phyloP scores from a whole-genome alignment of 2,797 vertebrate species.

The Sparidentex hasta region DNA sequence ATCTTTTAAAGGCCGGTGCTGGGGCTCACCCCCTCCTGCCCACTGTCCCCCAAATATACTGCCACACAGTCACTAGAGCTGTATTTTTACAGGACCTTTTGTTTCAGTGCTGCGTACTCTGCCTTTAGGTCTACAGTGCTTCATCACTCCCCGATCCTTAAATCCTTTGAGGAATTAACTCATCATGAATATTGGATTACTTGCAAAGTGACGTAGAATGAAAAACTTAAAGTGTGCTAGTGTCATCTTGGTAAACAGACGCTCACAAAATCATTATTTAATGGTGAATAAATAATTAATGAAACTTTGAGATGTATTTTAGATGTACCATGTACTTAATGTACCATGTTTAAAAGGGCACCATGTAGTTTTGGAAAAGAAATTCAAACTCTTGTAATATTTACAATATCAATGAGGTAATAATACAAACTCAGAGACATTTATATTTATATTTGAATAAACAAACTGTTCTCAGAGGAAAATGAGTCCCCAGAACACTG shows the following conservation, averaged over 20 bases:
- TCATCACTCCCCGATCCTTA: conserved; percentile 50
- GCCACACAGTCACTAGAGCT: conserved; percentile 79
- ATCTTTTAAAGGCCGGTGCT: conserved; percentile 79
- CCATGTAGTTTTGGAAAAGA: too few relatives aligned
- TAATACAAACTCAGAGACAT: too few relatives aligned
- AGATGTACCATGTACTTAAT: conserved; percentile 1
- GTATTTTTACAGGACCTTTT: conserved; percentile 80
- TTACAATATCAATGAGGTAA: too few relatives aligned
- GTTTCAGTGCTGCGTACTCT: conserved; percentile 56
- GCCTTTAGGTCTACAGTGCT: conserved; percentile 54
- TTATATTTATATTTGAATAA: too few relatives aligned
- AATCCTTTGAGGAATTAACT: conserved; percentile 54
- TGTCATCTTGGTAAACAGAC: conserved; percentile 32
- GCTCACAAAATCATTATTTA: conserved; percentile 38
- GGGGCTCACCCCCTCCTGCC: conserved; percentile 64
- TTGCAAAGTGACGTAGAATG: conserved; percentile 33
- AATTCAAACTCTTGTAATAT: too few relatives aligned
- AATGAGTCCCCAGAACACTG: too few relatives aligned
- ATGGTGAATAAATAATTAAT: background rate
- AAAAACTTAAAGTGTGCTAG: conserved; percentile 21
- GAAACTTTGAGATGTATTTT: conserved; percentile 19
- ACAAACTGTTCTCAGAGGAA: too few relatives aligned
- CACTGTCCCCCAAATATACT: conserved; percentile 80
- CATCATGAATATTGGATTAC: conserved; percentile 66
- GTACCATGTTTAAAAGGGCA: too few relatives aligned